phyloP scores from a whole-genome alignment of 2,888 invertebrate species.

The Allacma fusca region DNA sequence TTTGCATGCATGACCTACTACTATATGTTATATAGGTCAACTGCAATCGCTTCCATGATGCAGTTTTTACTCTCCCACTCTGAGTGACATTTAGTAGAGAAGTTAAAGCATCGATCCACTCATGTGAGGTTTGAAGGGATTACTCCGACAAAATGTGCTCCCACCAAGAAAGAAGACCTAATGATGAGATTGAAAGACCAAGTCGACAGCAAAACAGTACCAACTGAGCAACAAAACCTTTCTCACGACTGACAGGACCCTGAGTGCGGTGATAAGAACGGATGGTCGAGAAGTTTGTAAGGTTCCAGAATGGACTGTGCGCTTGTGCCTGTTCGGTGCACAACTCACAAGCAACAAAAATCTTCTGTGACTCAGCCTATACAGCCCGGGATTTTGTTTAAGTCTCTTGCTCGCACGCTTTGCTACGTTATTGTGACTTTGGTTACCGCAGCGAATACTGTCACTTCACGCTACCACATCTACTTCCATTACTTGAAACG shows the following conservation, averaged over 20 bases:
- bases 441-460: not conserved
- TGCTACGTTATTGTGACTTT: not conserved
- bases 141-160: not conserved
- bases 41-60: not conserved
- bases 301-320: slow-evolving; percentile 11
- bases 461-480: slow-evolving; percentile 1
- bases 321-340: slow-evolving; percentile 33
- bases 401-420: slow-evolving; percentile 23
- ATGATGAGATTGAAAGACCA: not conserved
- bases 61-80: not conserved
- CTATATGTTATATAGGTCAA: not conserved
- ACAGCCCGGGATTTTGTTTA: slow-evolving; percentile 39
- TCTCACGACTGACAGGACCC: not conserved
- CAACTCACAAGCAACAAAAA: slow-evolving; percentile 31
- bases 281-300: not conserved
- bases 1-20: slow-evolving; percentile 8
- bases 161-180: not conserved
- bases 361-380: slow-evolving; percentile 30
- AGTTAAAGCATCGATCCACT: not conserved
- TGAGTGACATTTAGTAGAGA: not conserved
- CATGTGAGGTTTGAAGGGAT: not conserved
- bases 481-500: not conserved
- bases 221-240: not conserved
- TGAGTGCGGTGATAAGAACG: not conserved
- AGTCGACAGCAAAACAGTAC: not conserved